phyloP scores from a whole-genome alignment of 2,888 invertebrate genomes.

The Eupeodes luniger region DNA sequence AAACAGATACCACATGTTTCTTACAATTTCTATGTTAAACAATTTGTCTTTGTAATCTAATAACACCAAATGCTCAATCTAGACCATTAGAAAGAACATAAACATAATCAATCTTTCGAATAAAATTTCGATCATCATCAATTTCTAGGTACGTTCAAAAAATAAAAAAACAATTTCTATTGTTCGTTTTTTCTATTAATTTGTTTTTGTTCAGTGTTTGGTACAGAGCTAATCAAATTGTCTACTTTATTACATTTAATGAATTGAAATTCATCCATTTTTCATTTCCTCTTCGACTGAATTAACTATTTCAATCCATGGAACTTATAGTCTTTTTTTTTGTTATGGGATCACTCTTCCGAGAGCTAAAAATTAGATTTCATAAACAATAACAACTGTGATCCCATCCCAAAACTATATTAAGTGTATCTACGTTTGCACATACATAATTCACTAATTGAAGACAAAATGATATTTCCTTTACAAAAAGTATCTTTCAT shows the following conservation, averaged over 20 bases:
- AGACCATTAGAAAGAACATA: not conserved
- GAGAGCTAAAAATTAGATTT: constrained; percentile 22
- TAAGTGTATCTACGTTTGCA: too few relatives aligned
- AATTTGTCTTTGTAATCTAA: too few relatives aligned
- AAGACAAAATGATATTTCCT: constrained; percentile 53
- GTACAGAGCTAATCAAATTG: constrained; percentile 6
- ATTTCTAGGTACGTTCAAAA: not conserved
- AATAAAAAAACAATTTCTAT: not conserved
- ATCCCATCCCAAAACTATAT: constrained; percentile 16
- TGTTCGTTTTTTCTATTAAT: not conserved
- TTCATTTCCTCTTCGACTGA: constrained; percentile 8
- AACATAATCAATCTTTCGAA: not conserved
- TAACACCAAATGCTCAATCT: too few relatives aligned
- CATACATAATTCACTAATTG: constrained; percentile 46
- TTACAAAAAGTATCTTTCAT: constrained; percentile 67
- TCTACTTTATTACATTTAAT: constrained; percentile 14
- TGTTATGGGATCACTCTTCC: constrained; percentile 13
- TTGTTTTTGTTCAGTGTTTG: too few relatives aligned
- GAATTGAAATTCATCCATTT: constrained; percentile 18
- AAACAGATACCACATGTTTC: not conserved
- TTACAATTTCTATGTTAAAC: too few relatives aligned
- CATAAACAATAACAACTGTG: constrained; percentile 39
- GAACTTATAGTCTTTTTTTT: not conserved
- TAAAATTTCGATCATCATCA: constrained; percentile 10
- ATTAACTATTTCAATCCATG: not conserved